Conservation (phyloP, 2,888 invertebrate species). For the Alviniconcha strummeri region DNA sequence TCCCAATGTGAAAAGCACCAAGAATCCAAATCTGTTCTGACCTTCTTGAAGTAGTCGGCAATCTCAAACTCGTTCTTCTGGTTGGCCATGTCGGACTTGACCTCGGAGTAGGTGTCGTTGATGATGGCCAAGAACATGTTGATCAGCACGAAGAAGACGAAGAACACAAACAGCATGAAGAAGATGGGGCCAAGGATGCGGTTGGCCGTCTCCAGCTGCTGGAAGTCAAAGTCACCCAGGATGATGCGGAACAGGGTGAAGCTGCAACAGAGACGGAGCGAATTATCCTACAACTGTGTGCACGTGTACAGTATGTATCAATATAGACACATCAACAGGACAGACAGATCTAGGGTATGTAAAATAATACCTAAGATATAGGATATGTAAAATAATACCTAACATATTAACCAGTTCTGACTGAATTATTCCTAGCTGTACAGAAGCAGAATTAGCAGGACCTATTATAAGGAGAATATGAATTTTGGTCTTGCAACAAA, state of each 20-base stretch:
- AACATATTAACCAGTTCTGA: no score
- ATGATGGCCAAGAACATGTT: constrained; percentile 90
- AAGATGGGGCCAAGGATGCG: constrained; percentile 83
- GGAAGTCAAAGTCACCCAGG: constrained; percentile 85
- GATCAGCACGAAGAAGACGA: constrained; percentile 86
- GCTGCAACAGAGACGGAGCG: constrained; percentile 53
- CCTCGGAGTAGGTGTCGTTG: constrained; percentile 85
- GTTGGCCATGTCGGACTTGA: constrained; percentile 81
- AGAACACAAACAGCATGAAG: constrained; percentile 84
- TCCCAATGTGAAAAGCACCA: no score
- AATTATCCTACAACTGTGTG: background rate
- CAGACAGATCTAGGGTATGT: no score
- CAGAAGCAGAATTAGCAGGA: no score
- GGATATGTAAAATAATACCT: no score
- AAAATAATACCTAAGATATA: no score
- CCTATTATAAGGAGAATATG: no score
- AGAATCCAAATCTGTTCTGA: constrained; percentile 43
- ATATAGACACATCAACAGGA: no score
- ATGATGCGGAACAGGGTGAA: constrained; percentile 84
- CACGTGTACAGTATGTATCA: background rate
- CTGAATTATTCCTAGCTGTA: no score
- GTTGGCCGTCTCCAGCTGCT: constrained; percentile 81
- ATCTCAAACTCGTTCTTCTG: constrained; percentile 78
- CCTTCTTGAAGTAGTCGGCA: constrained; percentile 78
- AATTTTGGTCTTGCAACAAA: no score